Evolutionary conservation across 2,888 invertebrate species (phyloP).

Genomic region (Tinea semifulvella): DNA sequence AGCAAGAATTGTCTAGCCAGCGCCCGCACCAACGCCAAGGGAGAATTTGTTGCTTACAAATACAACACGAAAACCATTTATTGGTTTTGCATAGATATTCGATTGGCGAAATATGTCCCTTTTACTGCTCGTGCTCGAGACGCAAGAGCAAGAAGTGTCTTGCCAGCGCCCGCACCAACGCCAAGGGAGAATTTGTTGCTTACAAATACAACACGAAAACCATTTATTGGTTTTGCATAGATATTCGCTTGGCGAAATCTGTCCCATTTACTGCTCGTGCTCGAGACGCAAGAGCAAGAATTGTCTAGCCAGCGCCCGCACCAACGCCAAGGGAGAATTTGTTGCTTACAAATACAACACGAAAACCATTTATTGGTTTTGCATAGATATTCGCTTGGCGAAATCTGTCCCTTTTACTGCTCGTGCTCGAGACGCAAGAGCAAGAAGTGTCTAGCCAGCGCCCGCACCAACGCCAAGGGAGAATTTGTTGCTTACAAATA

Average conservation of each 20-base stretch:
- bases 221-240: constrained; percentile 39
- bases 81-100: constrained; percentile 43
- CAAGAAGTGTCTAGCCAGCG: constrained; percentile 32
- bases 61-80: constrained; percentile 32
- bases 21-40: constrained; percentile 40
- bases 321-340: constrained; percentile 38
- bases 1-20: constrained; percentile 30
- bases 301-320: constrained; percentile 40
- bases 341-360: too few species aligned
- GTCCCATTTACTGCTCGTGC: constrained; percentile 36
- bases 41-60: too few species aligned
- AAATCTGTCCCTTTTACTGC: constrained; percentile 32
- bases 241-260: constrained; percentile 34
- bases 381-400: constrained; percentile 39
- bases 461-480: constrained; percentile 39
- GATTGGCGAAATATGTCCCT: constrained; percentile 29
- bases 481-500: too few species aligned
- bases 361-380: constrained; percentile 37
- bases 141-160: constrained; percentile 28
- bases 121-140: constrained; percentile 39
- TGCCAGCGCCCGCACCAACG: constrained; percentile 46
- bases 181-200: constrained; percentile 40
- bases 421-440: constrained; percentile 33
- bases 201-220: too few species aligned
- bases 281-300: constrained; percentile 28